These are phyloP conservation scores for Lutjanus erythropterus DNA, from an alignment of 2,113 vertebrate genomes.

Conservation along the genomic window DNA sequence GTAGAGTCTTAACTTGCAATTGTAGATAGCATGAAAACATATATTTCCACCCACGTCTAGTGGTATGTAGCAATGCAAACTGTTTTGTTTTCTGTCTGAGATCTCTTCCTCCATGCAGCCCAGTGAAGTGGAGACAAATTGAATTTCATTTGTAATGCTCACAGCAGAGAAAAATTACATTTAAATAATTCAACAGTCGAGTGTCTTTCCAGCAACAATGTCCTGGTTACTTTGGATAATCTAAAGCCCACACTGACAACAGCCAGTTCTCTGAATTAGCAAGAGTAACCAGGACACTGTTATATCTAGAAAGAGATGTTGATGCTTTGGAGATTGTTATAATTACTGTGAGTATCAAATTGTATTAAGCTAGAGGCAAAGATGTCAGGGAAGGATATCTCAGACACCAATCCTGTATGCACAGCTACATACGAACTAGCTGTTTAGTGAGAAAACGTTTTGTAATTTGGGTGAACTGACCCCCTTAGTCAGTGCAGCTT, in stretches of 20 bases:
- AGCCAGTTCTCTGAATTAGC: background rate
- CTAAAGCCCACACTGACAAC: constrained; percentile 17
- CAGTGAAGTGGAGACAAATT: constrained; percentile 15
- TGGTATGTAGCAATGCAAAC: background rate
- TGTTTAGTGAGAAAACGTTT: background rate
- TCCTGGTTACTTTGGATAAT: constrained; percentile 48
- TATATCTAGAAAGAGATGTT: background rate
- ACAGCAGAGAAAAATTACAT: constrained; percentile 27
- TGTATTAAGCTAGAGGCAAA: background rate
- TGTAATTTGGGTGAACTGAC: background rate
- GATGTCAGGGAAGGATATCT: background rate
- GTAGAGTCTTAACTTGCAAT: too few relatives aligned
- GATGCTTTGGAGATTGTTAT: too few relatives aligned
- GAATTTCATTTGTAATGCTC: constrained; percentile 37
- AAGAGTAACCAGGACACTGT: background rate
- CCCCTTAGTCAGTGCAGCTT: too few relatives aligned
- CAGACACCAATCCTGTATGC: too few relatives aligned
- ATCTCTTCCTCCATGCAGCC: background rate
- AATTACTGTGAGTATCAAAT: background rate
- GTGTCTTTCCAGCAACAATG: constrained; percentile 50
- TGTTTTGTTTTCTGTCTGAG: background rate
- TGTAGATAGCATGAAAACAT: too few relatives aligned
- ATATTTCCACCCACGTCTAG: background rate
- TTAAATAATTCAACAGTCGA: constrained; percentile 62
- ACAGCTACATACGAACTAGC: too few relatives aligned